phyloP scores from a whole-genome alignment of 2,113 vertebrate species.

The Potamarius usumacintae region DNA sequence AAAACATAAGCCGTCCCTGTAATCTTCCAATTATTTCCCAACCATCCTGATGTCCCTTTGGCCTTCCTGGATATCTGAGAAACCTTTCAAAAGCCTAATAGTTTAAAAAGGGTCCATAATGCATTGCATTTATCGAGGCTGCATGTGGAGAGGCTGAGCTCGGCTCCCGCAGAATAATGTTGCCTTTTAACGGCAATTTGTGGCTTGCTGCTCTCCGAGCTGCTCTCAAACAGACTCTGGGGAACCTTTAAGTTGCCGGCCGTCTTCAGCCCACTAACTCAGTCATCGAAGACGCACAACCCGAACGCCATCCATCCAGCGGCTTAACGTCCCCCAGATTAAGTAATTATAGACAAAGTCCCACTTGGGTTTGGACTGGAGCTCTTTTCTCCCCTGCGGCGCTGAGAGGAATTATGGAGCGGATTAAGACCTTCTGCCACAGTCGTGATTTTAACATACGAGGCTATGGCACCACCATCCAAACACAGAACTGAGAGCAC shows the following conservation, averaged over 20 bases:
- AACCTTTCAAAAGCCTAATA: constrained; percentile 59
- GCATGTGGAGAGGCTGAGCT: constrained; percentile 57
- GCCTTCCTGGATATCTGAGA: constrained; percentile 58
- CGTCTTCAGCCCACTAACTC: constrained; percentile 37
- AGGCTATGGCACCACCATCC: not conserved
- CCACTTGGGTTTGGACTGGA: constrained; percentile 49
- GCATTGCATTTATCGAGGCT: constrained; percentile 57
- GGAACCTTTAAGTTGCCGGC: constrained; percentile 63
- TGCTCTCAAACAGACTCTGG: constrained; percentile 57
- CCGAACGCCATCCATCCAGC: constrained; percentile 4
- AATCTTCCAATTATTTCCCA: constrained; percentile 57
- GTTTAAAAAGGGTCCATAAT: constrained; percentile 58
- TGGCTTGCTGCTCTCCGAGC: constrained; percentile 59
- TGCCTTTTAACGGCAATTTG: constrained; percentile 71
- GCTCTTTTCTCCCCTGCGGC: constrained; percentile 7
- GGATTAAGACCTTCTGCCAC: constrained; percentile 50
- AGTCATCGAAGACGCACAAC: not conserved
- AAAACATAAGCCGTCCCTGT: constrained; percentile 11
- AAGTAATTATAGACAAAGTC: constrained; percentile 51
- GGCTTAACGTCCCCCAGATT: constrained; percentile 42
- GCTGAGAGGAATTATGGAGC: constrained; percentile 25
- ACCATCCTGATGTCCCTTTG: constrained; percentile 50
- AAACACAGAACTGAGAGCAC: not conserved
- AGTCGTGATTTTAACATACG: constrained; percentile 9
- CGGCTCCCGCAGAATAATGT: constrained; percentile 64